phyloP scores from a whole-genome alignment of 2,888 invertebrate species.

The Tipula lateralis region DNA sequence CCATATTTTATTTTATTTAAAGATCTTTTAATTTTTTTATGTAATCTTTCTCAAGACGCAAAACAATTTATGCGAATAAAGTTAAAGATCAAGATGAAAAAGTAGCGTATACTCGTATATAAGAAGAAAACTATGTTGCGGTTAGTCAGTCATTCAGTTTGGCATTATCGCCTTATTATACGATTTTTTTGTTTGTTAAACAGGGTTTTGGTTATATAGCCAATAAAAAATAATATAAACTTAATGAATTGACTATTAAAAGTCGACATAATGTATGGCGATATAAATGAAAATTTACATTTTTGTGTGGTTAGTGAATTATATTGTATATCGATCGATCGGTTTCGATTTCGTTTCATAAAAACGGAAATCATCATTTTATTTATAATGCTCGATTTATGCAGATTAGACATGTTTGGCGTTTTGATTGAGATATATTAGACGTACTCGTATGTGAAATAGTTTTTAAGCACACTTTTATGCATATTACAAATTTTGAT shows the following conservation, averaged over 20 bases:
- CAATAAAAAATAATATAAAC: background rate
- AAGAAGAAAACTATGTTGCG: background rate
- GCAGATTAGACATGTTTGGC: background rate
- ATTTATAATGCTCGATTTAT: background rate
- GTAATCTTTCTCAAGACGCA: background rate
- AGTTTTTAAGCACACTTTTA: background rate
- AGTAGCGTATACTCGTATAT: background rate
- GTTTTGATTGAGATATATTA: background rate
- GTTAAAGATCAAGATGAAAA: background rate
- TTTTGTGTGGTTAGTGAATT: background rate
- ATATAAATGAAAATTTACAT: background rate
- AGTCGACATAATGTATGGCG: background rate
- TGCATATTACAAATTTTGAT: background rate
- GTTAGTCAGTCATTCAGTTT: background rate
- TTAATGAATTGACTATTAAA: background rate
- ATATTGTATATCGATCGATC: background rate
- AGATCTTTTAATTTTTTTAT: slow-evolving; percentile 2
- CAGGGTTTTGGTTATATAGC: background rate
- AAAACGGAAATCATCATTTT: background rate
- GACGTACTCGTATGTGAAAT: background rate
- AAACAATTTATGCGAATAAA: background rate
- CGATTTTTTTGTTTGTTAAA: background rate
- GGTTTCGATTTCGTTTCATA: background rate
- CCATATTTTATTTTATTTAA: slow-evolving; percentile 11
- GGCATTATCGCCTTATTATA: background rate